phyloP scores from a whole-genome alignment of 2,113 vertebrate genomes.

The Tympanuchus pallidicinctus region DNA sequence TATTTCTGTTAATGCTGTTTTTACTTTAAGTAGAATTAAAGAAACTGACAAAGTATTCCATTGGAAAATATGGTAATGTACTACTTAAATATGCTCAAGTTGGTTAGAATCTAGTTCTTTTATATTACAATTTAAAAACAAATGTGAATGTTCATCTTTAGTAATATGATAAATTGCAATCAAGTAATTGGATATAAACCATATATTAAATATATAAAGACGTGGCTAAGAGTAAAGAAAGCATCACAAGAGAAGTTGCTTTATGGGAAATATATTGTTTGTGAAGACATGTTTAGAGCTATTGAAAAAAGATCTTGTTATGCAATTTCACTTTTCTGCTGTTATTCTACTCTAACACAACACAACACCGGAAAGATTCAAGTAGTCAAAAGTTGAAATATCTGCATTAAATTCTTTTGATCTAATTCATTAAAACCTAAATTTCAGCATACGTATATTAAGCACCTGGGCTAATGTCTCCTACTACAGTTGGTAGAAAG shows the following conservation, averaged over 20 bases:
- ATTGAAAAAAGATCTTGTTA: neutral
- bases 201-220: neutral
- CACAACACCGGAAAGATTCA: neutral
- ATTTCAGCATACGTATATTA: neutral
- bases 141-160: neutral
- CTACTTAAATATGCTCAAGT: slow-evolving; percentile 2
- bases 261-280: neutral
- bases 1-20: neutral
- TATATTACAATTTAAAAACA: neutral
- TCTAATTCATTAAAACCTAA: neutral
- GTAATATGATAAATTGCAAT: neutral
- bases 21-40: neutral
- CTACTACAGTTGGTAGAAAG: neutral
- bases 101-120: neutral
- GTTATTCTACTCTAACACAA: neutral
- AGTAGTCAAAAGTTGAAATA: neutral
- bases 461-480: neutral
- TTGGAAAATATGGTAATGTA: neutral
- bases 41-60: neutral
- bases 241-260: neutral
- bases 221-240: neutral
- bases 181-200: neutral
- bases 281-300: neutral
- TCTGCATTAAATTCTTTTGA: neutral
- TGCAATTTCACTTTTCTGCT: neutral